A percentile compares a stretch with the other conserved stretches of the same genome.
Conservation (phyloP, 2,888 invertebrate species). For the Phaedon cochleariae region DNA sequence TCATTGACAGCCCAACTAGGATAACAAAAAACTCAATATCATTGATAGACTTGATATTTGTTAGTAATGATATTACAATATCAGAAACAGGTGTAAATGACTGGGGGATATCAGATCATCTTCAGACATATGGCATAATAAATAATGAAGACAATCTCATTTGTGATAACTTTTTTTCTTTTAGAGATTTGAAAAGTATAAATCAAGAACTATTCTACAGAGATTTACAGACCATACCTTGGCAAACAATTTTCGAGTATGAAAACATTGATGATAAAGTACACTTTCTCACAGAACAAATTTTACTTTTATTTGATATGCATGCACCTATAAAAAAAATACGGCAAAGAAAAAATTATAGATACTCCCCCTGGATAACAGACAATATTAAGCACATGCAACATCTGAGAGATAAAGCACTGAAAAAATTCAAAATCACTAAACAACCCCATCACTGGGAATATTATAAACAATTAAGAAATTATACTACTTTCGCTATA, state of each 20-base stretch:
- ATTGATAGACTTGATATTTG: not conserved
- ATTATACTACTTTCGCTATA: constrained; percentile 4
- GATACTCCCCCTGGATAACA: constrained; percentile 11
- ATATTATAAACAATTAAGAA: constrained; percentile 7
- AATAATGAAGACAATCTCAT: not conserved
- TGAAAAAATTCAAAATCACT: constrained; percentile 3
- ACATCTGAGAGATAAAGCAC: not conserved
- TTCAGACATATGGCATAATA: not conserved
- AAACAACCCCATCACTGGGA: constrained; percentile 6
- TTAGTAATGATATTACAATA: constrained; percentile 1
- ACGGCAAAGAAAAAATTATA: constrained; percentile 12
- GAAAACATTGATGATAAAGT: not conserved
- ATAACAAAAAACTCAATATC: not conserved
- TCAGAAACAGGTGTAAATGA: not conserved
- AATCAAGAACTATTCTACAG: not conserved
- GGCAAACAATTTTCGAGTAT: not conserved
- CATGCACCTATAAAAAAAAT: constrained; percentile 8
- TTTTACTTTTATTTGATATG: not conserved
- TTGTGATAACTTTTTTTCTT: not conserved
- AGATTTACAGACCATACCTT: not conserved
- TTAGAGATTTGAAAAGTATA: not conserved
- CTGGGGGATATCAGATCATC: constrained; percentile 4
- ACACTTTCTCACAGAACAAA: not conserved
- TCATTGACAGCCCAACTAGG: constrained; percentile 6
- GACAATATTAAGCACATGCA: constrained; percentile 11